phyloP scores from a whole-genome alignment of 2,113 vertebrate genomes.

The Tonatia bakeri region DNA sequence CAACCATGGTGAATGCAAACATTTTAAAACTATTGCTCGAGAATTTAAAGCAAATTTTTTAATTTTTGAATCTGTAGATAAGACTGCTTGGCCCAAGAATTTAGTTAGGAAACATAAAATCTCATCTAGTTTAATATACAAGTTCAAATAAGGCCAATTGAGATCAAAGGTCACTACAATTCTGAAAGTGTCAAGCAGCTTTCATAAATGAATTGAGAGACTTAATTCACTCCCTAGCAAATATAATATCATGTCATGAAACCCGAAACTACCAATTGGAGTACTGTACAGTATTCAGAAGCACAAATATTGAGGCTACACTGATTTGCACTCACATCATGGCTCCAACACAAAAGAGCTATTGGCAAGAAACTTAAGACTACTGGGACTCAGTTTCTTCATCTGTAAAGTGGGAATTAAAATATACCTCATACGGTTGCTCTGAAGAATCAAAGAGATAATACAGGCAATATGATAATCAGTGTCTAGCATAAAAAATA shows the following conservation, averaged over 20 bases:
- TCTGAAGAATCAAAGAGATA: not conserved
- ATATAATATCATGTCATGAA: not conserved
- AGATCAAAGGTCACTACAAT: slow-evolving; percentile 36
- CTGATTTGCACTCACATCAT: not conserved
- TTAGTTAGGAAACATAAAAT: slow-evolving; percentile 9
- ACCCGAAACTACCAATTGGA: not conserved
- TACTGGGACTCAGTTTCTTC: not conserved
- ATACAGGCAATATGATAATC: not conserved
- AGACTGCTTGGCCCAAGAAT: not conserved
- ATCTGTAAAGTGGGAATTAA: not conserved
- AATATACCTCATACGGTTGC: not conserved
- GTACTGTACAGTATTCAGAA: not conserved
- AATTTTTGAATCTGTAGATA: not conserved
- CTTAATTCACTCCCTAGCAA: not conserved
- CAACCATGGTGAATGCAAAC: not conserved
- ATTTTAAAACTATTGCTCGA: slow-evolving; percentile 17
- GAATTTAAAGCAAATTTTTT: slow-evolving; percentile 33
- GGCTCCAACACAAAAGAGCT: not conserved
- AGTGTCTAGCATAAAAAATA: not conserved
- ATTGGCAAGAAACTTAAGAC: not conserved
- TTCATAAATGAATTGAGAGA: not conserved
- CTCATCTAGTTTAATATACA: not conserved
- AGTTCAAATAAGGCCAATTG: slow-evolving; percentile 4
- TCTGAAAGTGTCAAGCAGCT: not conserved
- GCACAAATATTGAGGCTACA: not conserved